These are phyloP conservation scores for Oryzias javanicus DNA, from an alignment of 2,113 vertebrate species.

Conservation along the genomic window DNA sequence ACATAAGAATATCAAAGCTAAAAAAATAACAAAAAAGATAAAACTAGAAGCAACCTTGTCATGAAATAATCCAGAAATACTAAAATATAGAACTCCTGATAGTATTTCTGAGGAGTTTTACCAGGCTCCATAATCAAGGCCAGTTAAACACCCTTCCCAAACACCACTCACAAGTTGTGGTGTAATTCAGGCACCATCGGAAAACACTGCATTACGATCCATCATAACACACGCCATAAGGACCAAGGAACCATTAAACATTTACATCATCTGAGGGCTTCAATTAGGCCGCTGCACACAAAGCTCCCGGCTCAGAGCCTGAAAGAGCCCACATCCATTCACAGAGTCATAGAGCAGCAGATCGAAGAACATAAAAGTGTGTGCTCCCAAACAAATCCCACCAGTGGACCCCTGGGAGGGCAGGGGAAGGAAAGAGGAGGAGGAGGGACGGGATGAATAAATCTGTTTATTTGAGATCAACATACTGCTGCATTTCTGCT, in stretches of 20 bases:
- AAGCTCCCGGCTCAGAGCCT: conserved; percentile 33
- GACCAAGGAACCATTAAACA: conserved; percentile 69
- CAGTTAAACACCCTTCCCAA: conserved; percentile 60
- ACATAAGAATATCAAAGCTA: neutral
- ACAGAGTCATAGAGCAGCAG: conserved; percentile 51
- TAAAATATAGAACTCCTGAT: neutral
- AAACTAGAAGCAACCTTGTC: neutral
- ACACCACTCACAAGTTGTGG: conserved; percentile 47
- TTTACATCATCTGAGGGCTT: conserved; percentile 57
- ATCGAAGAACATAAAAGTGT: conserved; percentile 74
- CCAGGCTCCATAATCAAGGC: conserved; percentile 20
- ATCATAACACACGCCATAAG: conserved; percentile 65
- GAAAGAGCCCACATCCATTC: conserved; percentile 47
- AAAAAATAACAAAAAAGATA: neutral
- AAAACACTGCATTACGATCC: conserved; percentile 63
- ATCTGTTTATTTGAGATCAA: conserved; percentile 76
- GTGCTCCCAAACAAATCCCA: conserved; percentile 64
- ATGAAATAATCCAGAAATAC: neutral
- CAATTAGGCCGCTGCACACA: conserved; percentile 29
- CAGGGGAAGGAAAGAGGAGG: conserved; percentile 41
- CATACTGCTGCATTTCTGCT: conserved; percentile 60
- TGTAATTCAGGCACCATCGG: conserved; percentile 44
- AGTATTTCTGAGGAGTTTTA: conserved; percentile 20
- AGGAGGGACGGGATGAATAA: conserved; percentile 59
- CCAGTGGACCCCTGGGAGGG: conserved; percentile 48